phyloP scores from a whole-genome alignment of 2,888 invertebrate genomes.

The Dynastes maya region DNA sequence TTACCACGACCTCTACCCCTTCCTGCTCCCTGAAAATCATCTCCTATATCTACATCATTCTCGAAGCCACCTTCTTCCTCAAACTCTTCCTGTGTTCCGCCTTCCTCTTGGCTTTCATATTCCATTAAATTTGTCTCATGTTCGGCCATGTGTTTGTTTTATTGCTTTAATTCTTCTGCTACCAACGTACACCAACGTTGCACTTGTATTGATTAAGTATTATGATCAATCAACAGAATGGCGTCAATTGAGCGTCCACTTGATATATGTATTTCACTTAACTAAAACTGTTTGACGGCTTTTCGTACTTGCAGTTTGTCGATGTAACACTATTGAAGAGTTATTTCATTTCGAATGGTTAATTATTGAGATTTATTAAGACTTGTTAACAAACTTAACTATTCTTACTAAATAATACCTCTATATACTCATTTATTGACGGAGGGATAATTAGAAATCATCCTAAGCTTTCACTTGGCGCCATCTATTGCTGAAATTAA shows the following conservation, averaged over 20 bases:
- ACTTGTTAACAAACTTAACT: no score
- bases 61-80: conserved; percentile 66
- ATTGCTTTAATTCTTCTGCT: neutral
- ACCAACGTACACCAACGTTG: neutral
- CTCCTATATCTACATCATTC: conserved; percentile 69
- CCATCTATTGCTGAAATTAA: no score
- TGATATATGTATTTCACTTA: no score
- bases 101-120: conserved; percentile 58
- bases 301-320: no score
- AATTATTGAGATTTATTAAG: no score
- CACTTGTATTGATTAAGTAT: conserved; percentile 42
- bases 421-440: no score
- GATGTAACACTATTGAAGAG: no score
- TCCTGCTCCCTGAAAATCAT: conserved; percentile 69
- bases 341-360: no score
- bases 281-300: no score
- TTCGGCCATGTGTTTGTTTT: conserved; percentile 54
- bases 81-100: conserved; percentile 61
- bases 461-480: no score
- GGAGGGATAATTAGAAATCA: no score
- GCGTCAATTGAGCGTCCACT: conserved; percentile 28
- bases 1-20: conserved; percentile 70
- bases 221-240: conserved; percentile 41
- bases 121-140: conserved; percentile 58
- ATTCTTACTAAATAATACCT: no score